phyloP scores from a whole-genome alignment of 2,113 vertebrate genomes.

The Anolis sagrei region DNA sequence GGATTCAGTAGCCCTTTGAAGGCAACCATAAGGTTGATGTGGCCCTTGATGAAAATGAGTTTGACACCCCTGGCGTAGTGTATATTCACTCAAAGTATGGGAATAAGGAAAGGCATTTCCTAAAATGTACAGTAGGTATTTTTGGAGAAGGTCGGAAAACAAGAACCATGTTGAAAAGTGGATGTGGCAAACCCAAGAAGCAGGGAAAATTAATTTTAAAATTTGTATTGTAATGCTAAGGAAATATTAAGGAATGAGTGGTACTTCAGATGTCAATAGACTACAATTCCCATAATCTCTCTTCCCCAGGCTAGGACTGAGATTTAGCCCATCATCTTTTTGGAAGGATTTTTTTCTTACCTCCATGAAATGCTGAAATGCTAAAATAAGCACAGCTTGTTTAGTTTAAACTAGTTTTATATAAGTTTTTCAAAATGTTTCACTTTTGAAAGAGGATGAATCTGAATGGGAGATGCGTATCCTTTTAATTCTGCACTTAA shows the following conservation, averaged over 20 bases:
- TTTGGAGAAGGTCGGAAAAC: too few relatives aligned
- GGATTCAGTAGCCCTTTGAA: too few relatives aligned
- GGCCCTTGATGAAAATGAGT: too few relatives aligned
- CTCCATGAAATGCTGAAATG: not conserved
- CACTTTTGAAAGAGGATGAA: not conserved
- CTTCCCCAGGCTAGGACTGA: not conserved
- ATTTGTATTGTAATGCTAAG: not conserved
- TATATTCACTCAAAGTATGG: too few relatives aligned
- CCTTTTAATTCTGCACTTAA: too few relatives aligned
- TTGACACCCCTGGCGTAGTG: too few relatives aligned
- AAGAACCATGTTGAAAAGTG: not conserved
- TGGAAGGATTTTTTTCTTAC: not conserved
- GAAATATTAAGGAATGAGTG: not conserved
- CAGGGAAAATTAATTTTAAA: not conserved
- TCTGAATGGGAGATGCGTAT: not conserved
- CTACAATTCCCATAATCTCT: not conserved
- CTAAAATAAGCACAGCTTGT: not conserved
- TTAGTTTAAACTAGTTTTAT: not conserved
- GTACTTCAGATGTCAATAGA: not conserved
- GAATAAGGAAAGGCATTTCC: not conserved
- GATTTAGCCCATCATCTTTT: not conserved
- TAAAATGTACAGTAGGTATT: not conserved
- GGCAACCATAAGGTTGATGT: too few relatives aligned
- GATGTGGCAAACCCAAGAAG: not conserved
- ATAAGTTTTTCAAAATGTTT: conserved; percentile 29